Base-by-base conservation (phyloP, 2,797 vertebrate genomes). In the Ctenosaura bakeri region DNA sequence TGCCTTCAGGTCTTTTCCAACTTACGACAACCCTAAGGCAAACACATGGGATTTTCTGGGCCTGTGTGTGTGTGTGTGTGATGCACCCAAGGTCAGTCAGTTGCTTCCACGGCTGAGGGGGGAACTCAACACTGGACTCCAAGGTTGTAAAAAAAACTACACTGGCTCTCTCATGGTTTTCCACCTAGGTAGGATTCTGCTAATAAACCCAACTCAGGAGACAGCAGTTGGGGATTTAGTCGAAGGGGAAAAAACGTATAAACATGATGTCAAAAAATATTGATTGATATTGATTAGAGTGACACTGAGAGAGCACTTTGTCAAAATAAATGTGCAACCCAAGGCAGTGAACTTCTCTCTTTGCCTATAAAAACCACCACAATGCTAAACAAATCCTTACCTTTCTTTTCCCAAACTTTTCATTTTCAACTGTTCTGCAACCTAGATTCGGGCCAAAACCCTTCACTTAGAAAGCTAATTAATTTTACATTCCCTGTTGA, bases 391-490 rank as follows among this genome's bases (percentile, higher is more conserved):
- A n/a, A 42, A 0, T 29, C 50, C 3, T n/a, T 84, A 81, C 2
- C 20, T 64, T 64, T 64, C 62, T 24, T 18, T 24, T 42, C 29
- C 7, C 83, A 90, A 83, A 76, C 84, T 7, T 18, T 0, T 1
- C 6, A n/a, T 93, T 89, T 66, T 50, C 38, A 38, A 50, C 14
- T 16, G 13, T 66, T 62, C 38, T 87, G 24, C 0, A 95, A 93
- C 88, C 1, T 79, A 88, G 79, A 92, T 64, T 16, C 84, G 93
- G 93, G 91, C 93, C 94, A 95, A 81, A 93, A 38, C 0, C 71
- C 62, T 64, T 64, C 85, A 3, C 83, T 94, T 54, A 85, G 89
- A 74, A 8, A 50, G 92, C 91, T 13, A 66, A 93, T 91, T 87
- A 84, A 83, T 77, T 62, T 52, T 73, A 35, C 0, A 87, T 38